A percentile compares a stretch with the other conserved stretches of the same genome.
phyloP scores from a whole-genome alignment of 1,140 invertebrate genomes.

The Periplaneta americana region DNA sequence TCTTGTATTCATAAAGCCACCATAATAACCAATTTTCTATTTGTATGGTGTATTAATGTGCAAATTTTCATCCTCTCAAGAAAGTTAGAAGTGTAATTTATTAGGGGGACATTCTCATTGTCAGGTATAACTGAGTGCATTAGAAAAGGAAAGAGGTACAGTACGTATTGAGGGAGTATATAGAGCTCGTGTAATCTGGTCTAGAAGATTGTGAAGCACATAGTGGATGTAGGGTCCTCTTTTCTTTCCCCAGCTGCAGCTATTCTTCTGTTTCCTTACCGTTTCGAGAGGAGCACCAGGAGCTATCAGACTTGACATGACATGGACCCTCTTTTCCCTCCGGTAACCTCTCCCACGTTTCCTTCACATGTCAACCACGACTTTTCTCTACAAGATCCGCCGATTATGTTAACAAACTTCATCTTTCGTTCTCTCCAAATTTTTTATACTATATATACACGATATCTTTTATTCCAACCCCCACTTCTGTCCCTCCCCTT shows the following conservation, averaged over 20 bases:
- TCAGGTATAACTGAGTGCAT: background rate
- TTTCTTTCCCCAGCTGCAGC: background rate
- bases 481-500: background rate
- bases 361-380: constrained; percentile 8
- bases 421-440: constrained; percentile 1
- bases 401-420: constrained; percentile 12
- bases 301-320: background rate
- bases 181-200: background rate
- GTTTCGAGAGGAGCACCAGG: background rate
- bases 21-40: no score
- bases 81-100: background rate
- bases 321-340: background rate
- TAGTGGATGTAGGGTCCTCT: background rate
- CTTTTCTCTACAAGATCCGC: background rate
- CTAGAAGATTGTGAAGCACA: background rate
- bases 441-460: background rate
- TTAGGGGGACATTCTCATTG: background rate
- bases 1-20: background rate
- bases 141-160: background rate
- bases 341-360: background rate
- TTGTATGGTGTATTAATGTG: background rate
- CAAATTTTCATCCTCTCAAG: background rate
- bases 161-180: background rate
- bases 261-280: background rate
- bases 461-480: background rate